A percentile compares a stretch with the other conserved stretches of the same genome.
phyloP scores from a whole-genome alignment of 1,140 invertebrate species.

The Drosophila tsacasi region DNA sequence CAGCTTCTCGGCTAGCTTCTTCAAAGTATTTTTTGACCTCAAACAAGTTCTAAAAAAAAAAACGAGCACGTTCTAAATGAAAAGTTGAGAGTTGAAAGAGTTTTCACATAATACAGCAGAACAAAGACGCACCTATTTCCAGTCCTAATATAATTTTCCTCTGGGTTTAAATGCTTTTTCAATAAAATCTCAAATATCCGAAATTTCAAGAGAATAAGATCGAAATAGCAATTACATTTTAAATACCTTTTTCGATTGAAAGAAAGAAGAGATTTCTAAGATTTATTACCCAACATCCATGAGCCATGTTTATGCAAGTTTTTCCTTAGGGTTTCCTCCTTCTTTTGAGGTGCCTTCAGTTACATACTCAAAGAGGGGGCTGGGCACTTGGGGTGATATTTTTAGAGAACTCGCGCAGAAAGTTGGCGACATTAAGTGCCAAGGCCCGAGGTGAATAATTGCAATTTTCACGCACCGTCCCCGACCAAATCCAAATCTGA shows the following conservation, averaged over 20 bases:
- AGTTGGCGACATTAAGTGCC: conserved; percentile 32
- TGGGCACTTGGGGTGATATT: conserved; percentile 5
- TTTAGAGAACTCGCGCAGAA: conserved; percentile 22
- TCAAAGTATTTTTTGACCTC: conserved; percentile 36
- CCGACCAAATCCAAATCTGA: conserved; percentile 1
- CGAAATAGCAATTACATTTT: neutral
- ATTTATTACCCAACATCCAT: neutral
- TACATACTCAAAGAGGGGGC: neutral
- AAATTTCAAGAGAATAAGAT: neutral
- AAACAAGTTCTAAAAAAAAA: conserved; percentile 31
- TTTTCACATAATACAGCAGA: neutral
- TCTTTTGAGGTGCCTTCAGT: conserved; percentile 4
- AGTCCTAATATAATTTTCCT: neutral
- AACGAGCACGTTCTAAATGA: neutral
- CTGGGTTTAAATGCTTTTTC: neutral
- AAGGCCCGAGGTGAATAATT: conserved; percentile 63
- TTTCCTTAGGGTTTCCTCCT: neutral
- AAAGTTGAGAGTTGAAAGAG: conserved; percentile 1
- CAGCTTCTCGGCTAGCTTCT: conserved; percentile 9
- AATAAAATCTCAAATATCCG: neutral
- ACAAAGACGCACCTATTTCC: neutral
- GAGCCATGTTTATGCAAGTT: neutral
- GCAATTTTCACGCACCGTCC: conserved; percentile 63
- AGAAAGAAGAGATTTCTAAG: neutral
- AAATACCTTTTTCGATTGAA: neutral